These are phyloP conservation scores for Aurelia sp. DNA, from an alignment of 30 jellyfish, hydroid and myxozoan species.

Conservation along the genomic window DNA sequence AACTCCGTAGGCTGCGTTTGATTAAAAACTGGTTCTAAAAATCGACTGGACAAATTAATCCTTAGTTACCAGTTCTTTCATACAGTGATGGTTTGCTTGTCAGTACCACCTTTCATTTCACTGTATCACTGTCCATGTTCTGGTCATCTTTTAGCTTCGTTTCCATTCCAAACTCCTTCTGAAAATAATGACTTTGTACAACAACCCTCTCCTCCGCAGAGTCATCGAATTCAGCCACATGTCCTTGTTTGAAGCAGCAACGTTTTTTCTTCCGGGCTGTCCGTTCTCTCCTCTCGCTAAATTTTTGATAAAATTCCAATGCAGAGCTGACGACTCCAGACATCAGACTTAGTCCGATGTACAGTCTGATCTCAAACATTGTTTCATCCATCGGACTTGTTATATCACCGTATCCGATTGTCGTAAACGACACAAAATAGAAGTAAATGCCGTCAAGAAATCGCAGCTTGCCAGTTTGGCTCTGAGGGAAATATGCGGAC, in stretches of 20 bases:
- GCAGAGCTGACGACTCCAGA: slow-evolving; percentile 62
- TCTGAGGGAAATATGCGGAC: slow-evolving; percentile 8
- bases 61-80: too few species aligned
- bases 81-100: too few species aligned
- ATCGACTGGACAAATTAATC: too few species aligned
- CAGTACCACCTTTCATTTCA: too few species aligned
- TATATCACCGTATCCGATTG: slow-evolving; percentile 74
- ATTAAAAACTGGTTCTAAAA: too few species aligned
- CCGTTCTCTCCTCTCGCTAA: slow-evolving; percentile 17
- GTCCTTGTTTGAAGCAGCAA: slow-evolving; percentile 3
- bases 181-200: too few species aligned
- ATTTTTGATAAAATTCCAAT: slow-evolving; percentile 27
- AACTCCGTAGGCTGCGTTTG: too few species aligned
- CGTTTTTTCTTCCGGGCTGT: not conserved
- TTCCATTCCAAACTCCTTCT: too few species aligned
- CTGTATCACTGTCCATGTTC: too few species aligned
- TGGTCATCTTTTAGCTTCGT: too few species aligned
- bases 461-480: not conserved
- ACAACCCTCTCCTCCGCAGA: too few species aligned
- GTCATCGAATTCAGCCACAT: too few species aligned
- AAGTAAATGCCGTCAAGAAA: slow-evolving; percentile 58
- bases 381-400: slow-evolving; percentile 53
- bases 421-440: slow-evolving; percentile 64
- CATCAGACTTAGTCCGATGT: slow-evolving; percentile 63
- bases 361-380: slow-evolving; percentile 44